These are phyloP conservation scores for Thera obeliscata DNA, from an alignment of 2,888 invertebrate genomes.

Conservation along the genomic window DNA sequence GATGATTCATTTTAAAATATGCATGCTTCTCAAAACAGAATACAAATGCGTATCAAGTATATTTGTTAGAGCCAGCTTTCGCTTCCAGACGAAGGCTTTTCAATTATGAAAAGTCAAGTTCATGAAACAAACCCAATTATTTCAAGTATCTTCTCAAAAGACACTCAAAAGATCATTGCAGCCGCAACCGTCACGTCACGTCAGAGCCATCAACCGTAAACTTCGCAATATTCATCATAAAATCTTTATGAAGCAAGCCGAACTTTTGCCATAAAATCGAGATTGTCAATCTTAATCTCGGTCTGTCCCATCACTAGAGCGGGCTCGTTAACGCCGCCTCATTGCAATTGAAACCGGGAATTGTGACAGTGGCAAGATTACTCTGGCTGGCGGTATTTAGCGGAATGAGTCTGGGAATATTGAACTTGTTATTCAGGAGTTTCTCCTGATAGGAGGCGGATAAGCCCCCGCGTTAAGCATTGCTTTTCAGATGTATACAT, in stretches of 20 bases:
- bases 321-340: conserved; percentile 50
- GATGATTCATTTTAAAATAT: neutral
- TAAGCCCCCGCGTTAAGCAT: conserved; percentile 17
- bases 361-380: conserved; percentile 50
- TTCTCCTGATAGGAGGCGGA: conserved; percentile 17
- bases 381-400: conserved; percentile 41
- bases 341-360: conserved; percentile 49
- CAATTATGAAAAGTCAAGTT: conserved; percentile 19
- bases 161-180: conserved; percentile 35
- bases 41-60: neutral
- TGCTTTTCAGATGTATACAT: conserved; percentile 15
- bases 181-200: conserved; percentile 31
- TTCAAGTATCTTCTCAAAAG: conserved; percentile 24
- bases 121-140: conserved; percentile 28
- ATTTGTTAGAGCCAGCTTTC: neutral
- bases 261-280: conserved; percentile 37
- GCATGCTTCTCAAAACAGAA: conserved; percentile 5
- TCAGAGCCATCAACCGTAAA: conserved; percentile 29
- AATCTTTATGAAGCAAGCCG: conserved; percentile 38
- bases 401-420: conserved; percentile 43
- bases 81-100: conserved; percentile 3
- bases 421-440: conserved; percentile 33
- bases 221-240: conserved; percentile 39
- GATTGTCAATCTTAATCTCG: conserved; percentile 39
- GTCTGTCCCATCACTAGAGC: conserved; percentile 37